Base-by-base conservation (phyloP, 2,113 vertebrate genomes). In the Rousettus leschenaultii region DNA sequence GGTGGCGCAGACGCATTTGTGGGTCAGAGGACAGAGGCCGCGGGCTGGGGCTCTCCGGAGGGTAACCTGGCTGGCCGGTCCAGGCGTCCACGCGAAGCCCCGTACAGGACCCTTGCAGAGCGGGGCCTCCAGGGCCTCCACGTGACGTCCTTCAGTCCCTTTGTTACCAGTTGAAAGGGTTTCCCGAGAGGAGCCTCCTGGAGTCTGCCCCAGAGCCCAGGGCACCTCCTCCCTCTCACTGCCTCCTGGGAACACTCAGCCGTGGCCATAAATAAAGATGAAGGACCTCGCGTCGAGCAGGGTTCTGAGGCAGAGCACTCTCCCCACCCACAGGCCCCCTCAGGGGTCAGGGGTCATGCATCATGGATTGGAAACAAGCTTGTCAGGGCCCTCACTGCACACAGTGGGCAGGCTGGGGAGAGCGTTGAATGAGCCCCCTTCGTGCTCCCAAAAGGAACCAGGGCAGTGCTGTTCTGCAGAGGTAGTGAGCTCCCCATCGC, bases 181-280 rank as follows among this genome's bases (percentile, higher is more conserved):
- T 51, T 89, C 91, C 96, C 22, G 3, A 48, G 43, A 21, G 21
- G n/a, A 43, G 51, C 55, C 74, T 55, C 63, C 61, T 1, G 10
- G 51, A 19, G 84, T 40, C 57, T 19, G 48, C 33, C 55, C 24
- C 7, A 21, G 82, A 51, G 26, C 66, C 45, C 80, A 5, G 2
- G 11, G 78, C 33, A 51, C 86, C 57, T 48, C 71, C 16, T 38
- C 51, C 71, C 84, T 11, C 65, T n/a, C 71, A 45, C 65, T 61
- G 66, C 61, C 89, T 92, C 33, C 80, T 80, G 73, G 83, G 79
- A 90, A 74, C 53, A 3, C 18, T 65, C 63, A 10, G 10, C 77
- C 13, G 9, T 48, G 94, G 38, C 45, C 68, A 28, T 51, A 91
- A 78, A 96, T 74, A 77, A 92, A 83, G 61, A 75, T 35, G 55